Evolutionary conservation across 1,140 invertebrate genomes (phyloP).

Genomic region (Eumeta japonica): DNA sequence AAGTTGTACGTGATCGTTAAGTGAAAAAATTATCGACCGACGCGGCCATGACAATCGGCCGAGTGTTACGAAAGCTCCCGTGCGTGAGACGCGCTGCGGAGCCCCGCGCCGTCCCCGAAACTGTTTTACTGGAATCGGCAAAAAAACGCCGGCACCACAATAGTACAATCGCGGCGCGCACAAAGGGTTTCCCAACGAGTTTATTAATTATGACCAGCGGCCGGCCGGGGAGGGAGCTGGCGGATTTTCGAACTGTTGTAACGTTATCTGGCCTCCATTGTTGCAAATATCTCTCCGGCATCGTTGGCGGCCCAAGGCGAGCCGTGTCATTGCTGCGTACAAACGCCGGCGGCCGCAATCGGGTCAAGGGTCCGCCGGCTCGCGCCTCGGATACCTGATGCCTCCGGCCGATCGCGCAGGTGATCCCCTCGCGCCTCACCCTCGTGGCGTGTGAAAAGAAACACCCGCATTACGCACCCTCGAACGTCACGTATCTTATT

Average conservation of each 20-base stretch:
- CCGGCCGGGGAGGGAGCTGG: slow-evolving; percentile 46
- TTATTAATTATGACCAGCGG: slow-evolving; percentile 41
- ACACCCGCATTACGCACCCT: slow-evolving; percentile 33
- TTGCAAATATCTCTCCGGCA: slow-evolving; percentile 57
- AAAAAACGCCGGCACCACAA: slow-evolving; percentile 13
- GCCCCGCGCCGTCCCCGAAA: slow-evolving; percentile 2
- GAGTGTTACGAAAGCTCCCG: too few relatives aligned
- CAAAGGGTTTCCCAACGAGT: slow-evolving; percentile 33
- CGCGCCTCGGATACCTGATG: slow-evolving; percentile 25
- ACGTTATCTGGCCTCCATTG: slow-evolving; percentile 57
- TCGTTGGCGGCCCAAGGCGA: slow-evolving; percentile 54
- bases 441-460: too few relatives aligned
- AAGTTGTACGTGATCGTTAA: too few relatives aligned
- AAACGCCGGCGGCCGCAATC: slow-evolving; percentile 40
- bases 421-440: slow-evolving; percentile 24
- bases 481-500: slow-evolving; percentile 14
- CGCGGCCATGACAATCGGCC: too few relatives aligned
- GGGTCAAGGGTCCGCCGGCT: slow-evolving; percentile 46
- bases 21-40: too few relatives aligned
- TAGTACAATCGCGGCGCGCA: slow-evolving; percentile 22
- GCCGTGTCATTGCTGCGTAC: slow-evolving; percentile 54
- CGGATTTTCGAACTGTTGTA: slow-evolving; percentile 55
- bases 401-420: too few relatives aligned
- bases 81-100: too few relatives aligned
- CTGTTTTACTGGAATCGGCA: slow-evolving; percentile 5